Percentiles rank a stretch among this genome's conserved stretches.
Evolutionary conservation across 1,140 invertebrate species (phyloP).

Genomic region (Penaeus chinensis): DNA sequence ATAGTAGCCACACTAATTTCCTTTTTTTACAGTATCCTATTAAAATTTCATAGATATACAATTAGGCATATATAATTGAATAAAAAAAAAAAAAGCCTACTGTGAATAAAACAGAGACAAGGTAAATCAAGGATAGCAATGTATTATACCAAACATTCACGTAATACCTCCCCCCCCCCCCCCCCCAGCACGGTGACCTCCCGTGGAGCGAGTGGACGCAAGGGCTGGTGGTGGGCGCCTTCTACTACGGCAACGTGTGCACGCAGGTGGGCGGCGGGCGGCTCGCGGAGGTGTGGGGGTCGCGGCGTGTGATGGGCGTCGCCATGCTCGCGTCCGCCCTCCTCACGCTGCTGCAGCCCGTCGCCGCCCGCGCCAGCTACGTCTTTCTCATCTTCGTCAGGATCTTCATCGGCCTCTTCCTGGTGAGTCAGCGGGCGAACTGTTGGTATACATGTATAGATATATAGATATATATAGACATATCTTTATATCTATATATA

Average conservation of each 20-base stretch:
- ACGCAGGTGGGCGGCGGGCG: slow-evolving; percentile 82
- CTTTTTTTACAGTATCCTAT: too few species aligned
- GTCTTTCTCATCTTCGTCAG: background rate
- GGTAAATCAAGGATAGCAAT: too few species aligned
- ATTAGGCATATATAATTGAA: too few species aligned
- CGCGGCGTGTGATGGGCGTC: background rate
- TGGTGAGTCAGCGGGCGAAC: background rate
- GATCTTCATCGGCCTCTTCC: background rate
- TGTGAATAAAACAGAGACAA: too few species aligned
- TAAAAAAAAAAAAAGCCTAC: too few species aligned
- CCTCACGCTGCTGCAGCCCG: slow-evolving; percentile 1
- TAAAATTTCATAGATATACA: too few species aligned
- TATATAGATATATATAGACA: background rate
- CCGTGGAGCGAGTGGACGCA: slow-evolving; percentile 16
- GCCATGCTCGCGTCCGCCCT: background rate
- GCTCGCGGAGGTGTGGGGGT: slow-evolving; percentile 76
- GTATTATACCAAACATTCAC: background rate
- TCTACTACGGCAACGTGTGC: slow-evolving; percentile 21
- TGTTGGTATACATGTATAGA: background rate
- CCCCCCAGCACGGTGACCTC: slow-evolving; percentile 1
- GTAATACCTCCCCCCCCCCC: background rate
- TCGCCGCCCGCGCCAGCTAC: background rate
- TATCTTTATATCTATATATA: background rate
- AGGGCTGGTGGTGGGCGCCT: slow-evolving; percentile 9
- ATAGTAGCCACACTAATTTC: too few species aligned